Conservation (phyloP, 2,797 vertebrate genomes). For the Parauchenoglanis punctatus region DNA sequence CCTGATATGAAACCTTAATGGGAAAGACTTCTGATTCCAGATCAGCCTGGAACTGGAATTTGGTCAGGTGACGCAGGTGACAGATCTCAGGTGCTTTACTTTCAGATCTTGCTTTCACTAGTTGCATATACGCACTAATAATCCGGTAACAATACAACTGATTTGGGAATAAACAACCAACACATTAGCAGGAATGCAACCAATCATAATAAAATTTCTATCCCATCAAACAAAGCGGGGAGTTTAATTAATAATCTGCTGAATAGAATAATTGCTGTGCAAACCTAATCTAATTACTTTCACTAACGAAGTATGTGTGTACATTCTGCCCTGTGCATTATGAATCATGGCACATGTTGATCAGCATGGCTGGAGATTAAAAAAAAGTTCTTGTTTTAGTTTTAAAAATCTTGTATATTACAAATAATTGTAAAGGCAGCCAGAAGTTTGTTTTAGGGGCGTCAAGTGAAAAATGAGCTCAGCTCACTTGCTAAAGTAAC, state of each 20-base stretch:
- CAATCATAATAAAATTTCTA: not conserved
- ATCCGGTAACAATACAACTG: not conserved
- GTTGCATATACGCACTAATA: not conserved
- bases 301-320: not conserved
- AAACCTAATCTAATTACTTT: conserved; percentile 2
- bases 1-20: conserved; percentile 35
- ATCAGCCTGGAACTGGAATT: conserved; percentile 29
- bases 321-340: not conserved
- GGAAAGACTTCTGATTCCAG: conserved; percentile 38
- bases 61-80: conserved; percentile 7
- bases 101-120: not conserved
- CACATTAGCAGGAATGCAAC: not conserved
- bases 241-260: not conserved
- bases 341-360: not conserved
- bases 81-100: conserved; percentile 7
- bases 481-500: not conserved
- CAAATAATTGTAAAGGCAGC: too few relatives aligned
- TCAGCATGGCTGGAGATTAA: not conserved
- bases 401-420: not conserved
- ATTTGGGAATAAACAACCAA: conserved; percentile 1
- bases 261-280: not conserved
- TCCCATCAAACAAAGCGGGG: not conserved
- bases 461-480: not conserved
- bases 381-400: not conserved
- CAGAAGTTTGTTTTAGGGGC: not conserved